A percentile compares a stretch with the other conserved stretches of the same genome.
These are phyloP conservation scores for Syrphus vitripennis DNA, from an alignment of 2,888 invertebrate genomes.

Conservation along the genomic window DNA sequence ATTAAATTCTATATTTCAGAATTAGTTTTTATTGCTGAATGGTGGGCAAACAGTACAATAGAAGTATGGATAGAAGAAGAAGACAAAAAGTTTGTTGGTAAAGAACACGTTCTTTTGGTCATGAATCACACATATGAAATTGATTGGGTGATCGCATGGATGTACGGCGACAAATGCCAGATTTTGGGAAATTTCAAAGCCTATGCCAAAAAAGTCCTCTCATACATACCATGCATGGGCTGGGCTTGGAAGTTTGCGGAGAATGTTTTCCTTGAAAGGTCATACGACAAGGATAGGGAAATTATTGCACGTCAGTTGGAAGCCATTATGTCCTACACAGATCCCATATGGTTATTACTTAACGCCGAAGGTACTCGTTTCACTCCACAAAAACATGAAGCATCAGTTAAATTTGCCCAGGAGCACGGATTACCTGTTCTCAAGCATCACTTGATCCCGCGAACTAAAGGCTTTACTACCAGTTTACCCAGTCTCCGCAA, in stretches of 20 bases:
- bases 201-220: conserved; percentile 95
- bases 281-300: conserved; percentile 94
- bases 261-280: conserved; percentile 95
- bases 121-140: conserved; percentile 98
- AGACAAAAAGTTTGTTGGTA: conserved; percentile 90
- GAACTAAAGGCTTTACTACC: conserved; percentile 96
- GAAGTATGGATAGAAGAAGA: conserved; percentile 89
- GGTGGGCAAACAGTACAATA: conserved; percentile 93
- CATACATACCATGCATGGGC: conserved; percentile 95
- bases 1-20: conserved; percentile 84
- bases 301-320: conserved; percentile 90
- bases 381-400: conserved; percentile 92
- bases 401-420: conserved; percentile 92
- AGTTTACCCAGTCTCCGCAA: conserved; percentile 91
- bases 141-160: conserved; percentile 98
- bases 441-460: conserved; percentile 95
- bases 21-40: conserved; percentile 94
- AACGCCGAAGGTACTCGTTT: conserved; percentile 97
- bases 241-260: conserved; percentile 99
- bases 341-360: conserved; percentile 93
- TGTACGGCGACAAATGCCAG: conserved; percentile 90
- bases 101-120: conserved; percentile 93
- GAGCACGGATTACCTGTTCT: conserved; percentile 92
- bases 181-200: conserved; percentile 97
- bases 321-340: conserved; percentile 93